Base-by-base conservation (phyloP, 2,113 vertebrate species). In the Vimba vimba region DNA sequence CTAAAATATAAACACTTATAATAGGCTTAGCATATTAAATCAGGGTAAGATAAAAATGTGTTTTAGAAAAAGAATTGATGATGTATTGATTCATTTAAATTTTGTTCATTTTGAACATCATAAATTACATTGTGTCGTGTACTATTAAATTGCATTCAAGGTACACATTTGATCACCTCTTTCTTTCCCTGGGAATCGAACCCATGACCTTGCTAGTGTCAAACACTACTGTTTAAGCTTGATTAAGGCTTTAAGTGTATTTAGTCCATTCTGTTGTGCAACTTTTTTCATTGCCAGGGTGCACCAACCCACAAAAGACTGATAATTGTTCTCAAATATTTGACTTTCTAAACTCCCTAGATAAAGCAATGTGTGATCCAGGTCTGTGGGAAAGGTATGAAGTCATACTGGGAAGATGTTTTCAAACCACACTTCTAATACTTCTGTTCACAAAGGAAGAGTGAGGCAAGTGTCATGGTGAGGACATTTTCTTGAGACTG, bases 261-360 rank as follows among this genome's bases (percentile, higher is more conserved):
- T 55, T 77, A 77, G 27, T 33, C 25, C 5, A 5, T 71, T 43
- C 23, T 71, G 68, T 55, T 52, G 47, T 75, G 71, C 12, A 47
- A 17, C n/a, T 25, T 71, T 43, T 75, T 71, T 43, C 4, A 43
- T 43, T 2, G 1, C 30, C 7, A 4, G 17, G 9, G 36, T n/a
- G 69, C n/a, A 47, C 23, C n/a, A 25, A 47, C 43, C 30, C 43
- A 77, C 75, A 77, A 30, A 77, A 55, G 21, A 43, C 7, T 50
- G 47, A 30, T 55, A 55, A 21, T 77, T 30, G 25, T 55, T 33
- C 75, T 77, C 75, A 77, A 77, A 77, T 77, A 77, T 77, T 77
- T 77, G 50, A 52, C 75, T 77, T 50, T 55, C 25, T 77, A 9
- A 52, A 52, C 50, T 77, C 47, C 75, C 75, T 77, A 30, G 75